phyloP scores from a whole-genome alignment of 2,797 vertebrate genomes.

The Sarcophilus harrisii region DNA sequence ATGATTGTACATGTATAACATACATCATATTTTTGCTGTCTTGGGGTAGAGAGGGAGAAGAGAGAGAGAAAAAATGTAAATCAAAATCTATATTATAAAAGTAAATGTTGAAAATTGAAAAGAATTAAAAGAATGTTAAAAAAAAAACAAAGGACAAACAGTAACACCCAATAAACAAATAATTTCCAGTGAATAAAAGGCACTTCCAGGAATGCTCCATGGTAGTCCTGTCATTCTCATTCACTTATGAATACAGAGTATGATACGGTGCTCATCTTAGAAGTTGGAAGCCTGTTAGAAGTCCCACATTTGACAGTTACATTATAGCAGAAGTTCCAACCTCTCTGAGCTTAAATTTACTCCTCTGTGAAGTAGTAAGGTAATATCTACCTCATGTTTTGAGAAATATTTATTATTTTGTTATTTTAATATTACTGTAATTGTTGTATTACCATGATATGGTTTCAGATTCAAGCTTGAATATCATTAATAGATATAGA shows the following conservation, averaged over 20 bases:
- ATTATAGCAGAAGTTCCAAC: neutral
- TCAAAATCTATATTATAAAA: too few species aligned
- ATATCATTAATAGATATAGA: neutral
- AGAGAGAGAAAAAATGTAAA: too few species aligned
- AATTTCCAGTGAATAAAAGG: neutral
- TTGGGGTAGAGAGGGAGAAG: too few species aligned
- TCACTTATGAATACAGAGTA: neutral
- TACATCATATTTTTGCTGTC: too few species aligned
- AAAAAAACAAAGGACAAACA: neutral
- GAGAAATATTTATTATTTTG: neutral
- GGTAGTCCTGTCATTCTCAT: neutral
- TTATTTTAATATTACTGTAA: neutral
- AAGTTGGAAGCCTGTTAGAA: neutral
- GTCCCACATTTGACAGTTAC: neutral
- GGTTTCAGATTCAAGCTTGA: neutral
- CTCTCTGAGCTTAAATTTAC: neutral
- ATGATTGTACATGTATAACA: too few species aligned
- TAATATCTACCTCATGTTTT: neutral
- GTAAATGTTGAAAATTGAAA: too few species aligned
- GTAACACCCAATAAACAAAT: neutral
- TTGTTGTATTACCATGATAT: neutral
- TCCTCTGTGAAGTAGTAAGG: neutral
- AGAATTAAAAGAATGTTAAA: too few species aligned
- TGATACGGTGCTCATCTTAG: neutral
- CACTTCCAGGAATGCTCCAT: neutral